phyloP scores from a whole-genome alignment of 2,797 vertebrate genomes.

The Anisognathus igniventris region DNA sequence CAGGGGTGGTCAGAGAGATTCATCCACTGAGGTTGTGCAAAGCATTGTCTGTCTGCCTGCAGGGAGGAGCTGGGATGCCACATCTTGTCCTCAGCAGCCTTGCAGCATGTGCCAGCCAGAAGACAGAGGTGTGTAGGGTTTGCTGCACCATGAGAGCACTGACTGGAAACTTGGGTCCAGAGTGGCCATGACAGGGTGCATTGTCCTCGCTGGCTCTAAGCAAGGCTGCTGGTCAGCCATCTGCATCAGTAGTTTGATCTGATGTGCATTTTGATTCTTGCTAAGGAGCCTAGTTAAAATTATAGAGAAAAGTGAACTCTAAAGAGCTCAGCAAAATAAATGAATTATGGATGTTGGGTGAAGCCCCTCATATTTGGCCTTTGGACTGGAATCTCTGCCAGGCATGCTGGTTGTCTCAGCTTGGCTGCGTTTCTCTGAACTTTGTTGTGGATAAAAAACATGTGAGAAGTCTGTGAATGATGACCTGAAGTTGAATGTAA shows the following conservation, averaged over 20 bases:
- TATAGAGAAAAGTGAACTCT: neutral
- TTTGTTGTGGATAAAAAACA: neutral
- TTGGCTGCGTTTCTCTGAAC: neutral
- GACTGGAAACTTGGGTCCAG: accelerated
- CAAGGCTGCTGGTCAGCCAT: neutral
- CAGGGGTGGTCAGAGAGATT: accelerated
- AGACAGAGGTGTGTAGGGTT: neutral
- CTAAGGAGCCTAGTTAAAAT: neutral
- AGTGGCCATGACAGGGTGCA: accelerated
- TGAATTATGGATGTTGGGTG: neutral
- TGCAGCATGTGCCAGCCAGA: accelerated
- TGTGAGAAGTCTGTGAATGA: neutral
- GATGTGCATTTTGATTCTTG: neutral
- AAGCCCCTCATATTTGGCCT: neutral
- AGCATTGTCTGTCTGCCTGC: neutral
- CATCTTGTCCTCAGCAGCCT: neutral
- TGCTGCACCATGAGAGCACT: neutral
- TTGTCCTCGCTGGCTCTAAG: neutral
- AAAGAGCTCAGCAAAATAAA: neutral
- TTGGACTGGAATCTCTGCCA: neutral
- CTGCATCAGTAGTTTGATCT: neutral
- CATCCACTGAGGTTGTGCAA: accelerated
- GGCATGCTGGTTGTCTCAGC: neutral
- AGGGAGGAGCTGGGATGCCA: neutral
- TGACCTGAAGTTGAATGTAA: neutral